Evolutionary conservation across 2,113 vertebrate genomes (phyloP).

Genomic region (Cariama cristata): DNA sequence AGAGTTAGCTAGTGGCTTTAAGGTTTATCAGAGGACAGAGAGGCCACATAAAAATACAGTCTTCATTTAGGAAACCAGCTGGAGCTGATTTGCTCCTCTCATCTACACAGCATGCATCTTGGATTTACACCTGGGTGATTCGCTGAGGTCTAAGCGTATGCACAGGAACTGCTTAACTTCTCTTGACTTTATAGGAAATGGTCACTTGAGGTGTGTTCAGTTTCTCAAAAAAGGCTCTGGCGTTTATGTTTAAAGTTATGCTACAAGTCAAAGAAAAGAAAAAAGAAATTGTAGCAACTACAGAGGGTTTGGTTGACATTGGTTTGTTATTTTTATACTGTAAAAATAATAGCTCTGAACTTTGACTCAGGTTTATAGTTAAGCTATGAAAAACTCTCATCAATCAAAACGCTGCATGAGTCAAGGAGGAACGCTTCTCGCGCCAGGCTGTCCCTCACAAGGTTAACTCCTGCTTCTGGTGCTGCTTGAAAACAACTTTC

Average conservation of each 20-base stretch:
- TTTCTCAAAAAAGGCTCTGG: neutral
- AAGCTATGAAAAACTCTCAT: neutral
- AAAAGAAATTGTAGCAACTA: neutral
- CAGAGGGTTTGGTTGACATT: neutral
- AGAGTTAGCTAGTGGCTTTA: neutral
- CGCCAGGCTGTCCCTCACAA: neutral
- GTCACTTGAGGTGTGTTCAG: neutral
- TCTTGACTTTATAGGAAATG: neutral
- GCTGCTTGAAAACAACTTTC: neutral
- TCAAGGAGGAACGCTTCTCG: neutral
- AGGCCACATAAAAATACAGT: neutral
- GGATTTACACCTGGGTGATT: neutral
- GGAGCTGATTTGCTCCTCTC: neutral
- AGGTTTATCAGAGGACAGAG: neutral
- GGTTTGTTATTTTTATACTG: neutral
- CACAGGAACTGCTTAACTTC: neutral
- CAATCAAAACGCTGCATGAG: neutral
- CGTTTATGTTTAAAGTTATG: neutral
- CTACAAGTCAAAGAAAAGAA: neutral
- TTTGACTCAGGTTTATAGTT: neutral
- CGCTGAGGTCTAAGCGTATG: neutral
- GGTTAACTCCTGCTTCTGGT: neutral
- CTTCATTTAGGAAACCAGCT: neutral
- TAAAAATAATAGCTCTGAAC: conserved; percentile 11
- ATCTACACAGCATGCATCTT: neutral